Evolutionary conservation across 2,888 invertebrate species (phyloP), one percentile per base, ranked within the genome.

Genomic region (Xanthia icteritia): DNA sequence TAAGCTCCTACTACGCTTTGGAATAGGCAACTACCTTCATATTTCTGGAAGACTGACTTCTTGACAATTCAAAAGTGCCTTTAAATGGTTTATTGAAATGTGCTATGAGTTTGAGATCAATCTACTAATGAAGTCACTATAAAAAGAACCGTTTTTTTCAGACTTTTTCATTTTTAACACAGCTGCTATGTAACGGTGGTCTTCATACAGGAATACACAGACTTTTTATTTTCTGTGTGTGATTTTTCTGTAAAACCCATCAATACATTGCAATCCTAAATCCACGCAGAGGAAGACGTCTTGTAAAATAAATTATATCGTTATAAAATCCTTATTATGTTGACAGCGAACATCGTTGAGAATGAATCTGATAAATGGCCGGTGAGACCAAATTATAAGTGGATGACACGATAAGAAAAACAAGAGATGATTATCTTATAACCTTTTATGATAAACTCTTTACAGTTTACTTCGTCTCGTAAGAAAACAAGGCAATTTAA

Each of bases 361-460:
- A 86, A 80, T 75, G 71, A 84, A 86, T 84, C 81, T 84, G 87
- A 84, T 86, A 84, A 84, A 84, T 66, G 81, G 81, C 70, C 48
- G 65, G 60, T 9, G 63, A 74, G 70, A 74, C 86, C 68, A 84
- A 86, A 84, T 86, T 84, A 84, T 84, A 66, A 74, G n/a, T 42
- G 45, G 87, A 84, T 79, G 87, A 84, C 84, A 79, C 39, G 84
- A 86, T 84, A 84, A 84, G 67, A 80, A 79, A 68, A 86, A 84
- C 84, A 79, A 36, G 60, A 76, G 76, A 84, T 84, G 15, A 69
- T 74, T 86, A 84, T 84, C 80, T 70, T 76, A n/a, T 67, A 76
- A 64, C 84, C 74, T 86, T 84, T 76, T 79, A 76, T 76, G 72
- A 84, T 75, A 66, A 74, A 84, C 54, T 71, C 61, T 82, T 86